phyloP scores from a whole-genome alignment of 2,113 vertebrate genomes.

The Macaca nemestrina region DNA sequence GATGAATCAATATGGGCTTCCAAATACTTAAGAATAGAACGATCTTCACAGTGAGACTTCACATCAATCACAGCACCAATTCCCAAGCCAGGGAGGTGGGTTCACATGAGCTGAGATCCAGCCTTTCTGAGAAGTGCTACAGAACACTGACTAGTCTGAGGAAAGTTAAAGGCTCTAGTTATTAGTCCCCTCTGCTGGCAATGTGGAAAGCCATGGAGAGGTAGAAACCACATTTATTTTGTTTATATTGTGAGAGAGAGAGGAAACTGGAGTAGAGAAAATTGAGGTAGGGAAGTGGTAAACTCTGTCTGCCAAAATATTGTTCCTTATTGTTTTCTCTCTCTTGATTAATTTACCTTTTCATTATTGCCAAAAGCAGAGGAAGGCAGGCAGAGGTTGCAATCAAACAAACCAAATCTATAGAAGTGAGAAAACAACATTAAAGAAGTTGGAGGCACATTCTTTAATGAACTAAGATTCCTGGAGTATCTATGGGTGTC shows the following conservation, averaged over 20 bases:
- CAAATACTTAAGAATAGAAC: background rate
- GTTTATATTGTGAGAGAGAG: background rate
- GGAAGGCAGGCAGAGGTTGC: background rate
- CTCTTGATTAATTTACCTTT: background rate
- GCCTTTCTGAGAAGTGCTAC: background rate
- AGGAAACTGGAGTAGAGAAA: background rate
- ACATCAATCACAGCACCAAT: background rate
- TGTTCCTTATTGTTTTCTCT: background rate
- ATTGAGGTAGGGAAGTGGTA: background rate
- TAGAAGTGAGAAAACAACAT: background rate
- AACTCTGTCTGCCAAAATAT: background rate
- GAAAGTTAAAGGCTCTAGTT: background rate
- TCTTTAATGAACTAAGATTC: background rate
- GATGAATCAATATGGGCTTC: background rate
- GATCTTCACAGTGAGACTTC: background rate
- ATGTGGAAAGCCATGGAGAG: background rate
- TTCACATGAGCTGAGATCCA: background rate
- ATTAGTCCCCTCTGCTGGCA: constrained; percentile 79
- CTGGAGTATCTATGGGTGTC: background rate
- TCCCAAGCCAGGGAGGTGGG: background rate
- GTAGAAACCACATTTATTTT: background rate
- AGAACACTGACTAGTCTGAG: background rate
- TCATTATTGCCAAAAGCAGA: background rate
- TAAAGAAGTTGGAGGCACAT: background rate
- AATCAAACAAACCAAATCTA: background rate